Evolutionary conservation across 2,888 invertebrate species (phyloP).

Genomic region (Microdon myrmicae): DNA sequence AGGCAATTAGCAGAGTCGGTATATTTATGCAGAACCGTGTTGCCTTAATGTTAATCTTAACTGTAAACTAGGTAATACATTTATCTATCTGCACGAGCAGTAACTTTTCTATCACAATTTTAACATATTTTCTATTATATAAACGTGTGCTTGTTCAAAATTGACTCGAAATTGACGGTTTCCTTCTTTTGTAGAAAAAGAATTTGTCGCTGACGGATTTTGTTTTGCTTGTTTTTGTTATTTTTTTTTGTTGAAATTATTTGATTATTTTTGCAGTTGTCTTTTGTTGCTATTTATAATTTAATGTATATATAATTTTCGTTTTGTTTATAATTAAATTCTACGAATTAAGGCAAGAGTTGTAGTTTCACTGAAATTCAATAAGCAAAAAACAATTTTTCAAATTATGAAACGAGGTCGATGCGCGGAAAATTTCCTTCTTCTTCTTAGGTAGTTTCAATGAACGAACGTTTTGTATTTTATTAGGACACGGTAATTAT

Average conservation of each 20-base stretch:
- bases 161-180: too few relatives aligned
- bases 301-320: conserved; percentile 29
- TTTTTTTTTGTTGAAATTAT: conserved; percentile 38
- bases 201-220: not conserved
- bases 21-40: conserved; percentile 41
- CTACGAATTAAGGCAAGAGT: conserved; percentile 3
- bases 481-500: too few relatives aligned
- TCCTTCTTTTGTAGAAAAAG: conserved; percentile 4
- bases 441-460: too few relatives aligned
- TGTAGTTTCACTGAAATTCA: too few relatives aligned
- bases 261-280: conserved; percentile 25
- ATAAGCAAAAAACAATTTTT: too few relatives aligned
- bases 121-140: too few relatives aligned
- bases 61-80: conserved; percentile 14
- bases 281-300: conserved; percentile 9
- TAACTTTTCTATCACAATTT: too few relatives aligned
- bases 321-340: conserved; percentile 3
- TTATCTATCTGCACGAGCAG: conserved; percentile 3
- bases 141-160: too few relatives aligned
- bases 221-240: conserved; percentile 1
- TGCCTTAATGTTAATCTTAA: conserved; percentile 29
- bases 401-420: too few relatives aligned
- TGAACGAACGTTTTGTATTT: too few relatives aligned
- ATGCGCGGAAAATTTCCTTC: too few relatives aligned
- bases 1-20: conserved; percentile 40